These are phyloP conservation scores for Adineta ricciae DNA, from an alignment of 2,888 invertebrate genomes.

Conservation along the genomic window DNA sequence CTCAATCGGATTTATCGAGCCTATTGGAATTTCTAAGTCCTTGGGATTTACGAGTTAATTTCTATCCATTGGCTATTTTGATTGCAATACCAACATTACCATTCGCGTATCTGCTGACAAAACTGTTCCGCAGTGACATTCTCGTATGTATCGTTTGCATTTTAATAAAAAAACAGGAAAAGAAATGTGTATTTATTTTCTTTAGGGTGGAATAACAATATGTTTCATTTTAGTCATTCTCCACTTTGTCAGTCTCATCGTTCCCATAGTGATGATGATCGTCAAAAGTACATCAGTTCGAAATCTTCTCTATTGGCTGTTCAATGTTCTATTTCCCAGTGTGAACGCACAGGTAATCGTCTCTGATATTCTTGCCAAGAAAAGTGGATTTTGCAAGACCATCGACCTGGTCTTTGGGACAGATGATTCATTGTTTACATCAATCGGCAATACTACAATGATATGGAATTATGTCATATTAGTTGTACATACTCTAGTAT, in stretches of 20 bases:
- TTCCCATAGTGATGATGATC: not conserved
- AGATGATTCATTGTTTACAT: not conserved
- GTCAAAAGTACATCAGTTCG: not conserved
- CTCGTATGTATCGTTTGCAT: not conserved
- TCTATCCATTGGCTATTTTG: not conserved
- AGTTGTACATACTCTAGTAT: not conserved
- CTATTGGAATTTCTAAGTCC: not conserved
- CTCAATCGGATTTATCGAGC: not conserved
- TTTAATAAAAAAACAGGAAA: no score
- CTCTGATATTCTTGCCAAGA: not conserved
- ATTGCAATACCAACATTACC: constrained; percentile 11
- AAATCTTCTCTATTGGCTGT: not conserved
- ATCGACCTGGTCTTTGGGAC: no score
- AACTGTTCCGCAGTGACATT: not conserved
- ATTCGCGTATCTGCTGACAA: constrained; percentile 7
- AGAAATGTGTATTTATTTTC: not conserved
- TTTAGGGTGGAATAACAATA: constrained; percentile 14
- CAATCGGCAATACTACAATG: not conserved
- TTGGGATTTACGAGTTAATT: not conserved
- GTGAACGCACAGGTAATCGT: not conserved
- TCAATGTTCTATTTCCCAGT: not conserved
- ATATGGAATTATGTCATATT: not conserved
- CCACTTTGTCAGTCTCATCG: not conserved
- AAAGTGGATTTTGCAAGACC: not conserved
- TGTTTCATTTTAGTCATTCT: not conserved